phyloP scores from a whole-genome alignment of 2,113 vertebrate species.

The Cephalopterus ornatus region DNA sequence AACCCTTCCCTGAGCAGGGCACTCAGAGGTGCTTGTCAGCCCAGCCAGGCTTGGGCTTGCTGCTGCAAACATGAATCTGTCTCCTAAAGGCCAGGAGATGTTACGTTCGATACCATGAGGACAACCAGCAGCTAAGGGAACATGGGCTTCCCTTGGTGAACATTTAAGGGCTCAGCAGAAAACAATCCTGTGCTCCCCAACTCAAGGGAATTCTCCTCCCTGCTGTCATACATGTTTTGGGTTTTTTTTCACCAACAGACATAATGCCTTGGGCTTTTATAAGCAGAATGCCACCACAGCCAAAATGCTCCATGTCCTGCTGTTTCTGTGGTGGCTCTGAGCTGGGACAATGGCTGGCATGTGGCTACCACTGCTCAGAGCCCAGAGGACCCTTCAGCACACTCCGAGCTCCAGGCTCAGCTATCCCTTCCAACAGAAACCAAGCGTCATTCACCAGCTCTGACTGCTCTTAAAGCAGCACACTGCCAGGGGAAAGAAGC shows the following conservation, averaged over 20 bases:
- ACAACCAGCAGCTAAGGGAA: not conserved
- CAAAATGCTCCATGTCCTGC: not conserved
- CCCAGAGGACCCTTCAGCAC: not conserved
- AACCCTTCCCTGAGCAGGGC: not conserved
- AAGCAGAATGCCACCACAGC: not conserved
- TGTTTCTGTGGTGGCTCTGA: not conserved
- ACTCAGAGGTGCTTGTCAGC: not conserved
- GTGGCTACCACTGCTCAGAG: not conserved
- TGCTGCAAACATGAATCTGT: not conserved
- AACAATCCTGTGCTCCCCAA: not conserved
- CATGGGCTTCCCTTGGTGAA: fast-evolving
- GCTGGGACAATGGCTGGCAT: not conserved
- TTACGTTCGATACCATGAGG: not conserved
- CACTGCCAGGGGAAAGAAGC: not conserved
- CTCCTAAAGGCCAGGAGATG: not conserved
- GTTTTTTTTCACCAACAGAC: not conserved
- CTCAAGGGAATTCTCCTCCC: not conserved
- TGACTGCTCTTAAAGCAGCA: fast-evolving
- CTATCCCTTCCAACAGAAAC: not conserved
- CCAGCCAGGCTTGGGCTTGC: not conserved
- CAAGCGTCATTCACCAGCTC: fast-evolving
- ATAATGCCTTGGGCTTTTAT: not conserved
- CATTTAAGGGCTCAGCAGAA: not conserved
- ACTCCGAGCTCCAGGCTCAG: not conserved
- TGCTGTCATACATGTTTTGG: not conserved